A percentile compares a stretch with the other conserved stretches of the same genome.
phyloP scores from a whole-genome alignment of 2,113 vertebrate species.

The Psilopsiagon aurifrons region DNA sequence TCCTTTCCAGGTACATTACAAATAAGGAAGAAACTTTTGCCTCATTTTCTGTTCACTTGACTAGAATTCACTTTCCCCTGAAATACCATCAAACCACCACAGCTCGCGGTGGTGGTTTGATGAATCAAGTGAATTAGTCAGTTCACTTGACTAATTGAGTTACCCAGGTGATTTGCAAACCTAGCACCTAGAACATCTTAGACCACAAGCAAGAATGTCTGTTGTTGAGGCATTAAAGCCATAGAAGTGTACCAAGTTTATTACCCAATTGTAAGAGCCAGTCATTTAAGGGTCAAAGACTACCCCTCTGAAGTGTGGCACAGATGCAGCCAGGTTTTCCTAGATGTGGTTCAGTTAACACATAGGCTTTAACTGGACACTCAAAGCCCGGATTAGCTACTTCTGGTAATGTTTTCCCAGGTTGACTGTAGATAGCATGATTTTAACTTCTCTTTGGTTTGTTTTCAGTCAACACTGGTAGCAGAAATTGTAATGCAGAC shows the following conservation, averaged over 20 bases:
- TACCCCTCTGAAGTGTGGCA: neutral
- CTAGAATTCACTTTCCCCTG: neutral
- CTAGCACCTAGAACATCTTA: neutral
- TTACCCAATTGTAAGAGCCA: neutral
- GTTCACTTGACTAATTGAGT: neutral
- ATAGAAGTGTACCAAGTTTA: neutral
- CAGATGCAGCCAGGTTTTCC: neutral
- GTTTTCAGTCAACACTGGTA: constrained; percentile 31
- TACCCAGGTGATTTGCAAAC: neutral
- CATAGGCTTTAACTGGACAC: neutral
- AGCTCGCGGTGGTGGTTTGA: neutral
- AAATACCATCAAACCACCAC: neutral
- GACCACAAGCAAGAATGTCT: neutral
- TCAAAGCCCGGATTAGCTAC: neutral
- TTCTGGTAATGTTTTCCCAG: neutral
- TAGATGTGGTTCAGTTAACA: neutral
- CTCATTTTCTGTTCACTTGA: neutral
- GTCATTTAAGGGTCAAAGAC: neutral
- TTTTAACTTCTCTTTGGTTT: neutral
- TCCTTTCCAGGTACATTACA: neutral
- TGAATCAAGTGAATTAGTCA: neutral
- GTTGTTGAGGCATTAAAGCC: neutral
- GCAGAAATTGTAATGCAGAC: neutral
- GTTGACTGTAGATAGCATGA: neutral
- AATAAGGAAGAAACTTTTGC: neutral